A percentile compares a stretch with the other conserved stretches of the same genome.
Conservation (phyloP, 2,888 invertebrate species). For the Tetrapedia diversipes region DNA sequence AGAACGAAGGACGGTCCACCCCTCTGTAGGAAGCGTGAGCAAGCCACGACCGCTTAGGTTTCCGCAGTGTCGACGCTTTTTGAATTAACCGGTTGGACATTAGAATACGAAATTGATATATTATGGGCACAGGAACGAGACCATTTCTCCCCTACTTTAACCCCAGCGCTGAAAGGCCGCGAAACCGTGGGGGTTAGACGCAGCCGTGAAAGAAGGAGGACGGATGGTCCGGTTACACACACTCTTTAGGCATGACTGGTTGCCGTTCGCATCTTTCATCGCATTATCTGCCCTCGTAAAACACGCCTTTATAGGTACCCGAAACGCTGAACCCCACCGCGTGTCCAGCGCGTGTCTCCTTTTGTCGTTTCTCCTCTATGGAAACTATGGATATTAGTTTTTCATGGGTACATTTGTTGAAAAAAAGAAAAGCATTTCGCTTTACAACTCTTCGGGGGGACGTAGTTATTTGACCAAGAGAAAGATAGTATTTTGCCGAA, state of each 20-base stretch:
- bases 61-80: constrained; percentile 82
- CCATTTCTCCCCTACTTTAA: constrained; percentile 34
- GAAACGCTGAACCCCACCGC: constrained; percentile 55
- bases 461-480: neutral
- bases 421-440: constrained; percentile 31
- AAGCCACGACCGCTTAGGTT: constrained; percentile 74
- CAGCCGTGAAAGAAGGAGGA: constrained; percentile 69
- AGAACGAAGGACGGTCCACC: constrained; percentile 44
- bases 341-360: constrained; percentile 25
- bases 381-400: constrained; percentile 53
- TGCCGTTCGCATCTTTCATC: constrained; percentile 81
- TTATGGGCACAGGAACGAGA: constrained; percentile 71
- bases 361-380: neutral
- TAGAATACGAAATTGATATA: constrained; percentile 83
- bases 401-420: constrained; percentile 49
- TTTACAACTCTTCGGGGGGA: constrained; percentile 20
- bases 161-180: constrained; percentile 53
- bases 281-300: constrained; percentile 82
- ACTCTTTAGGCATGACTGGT: constrained; percentile 81
- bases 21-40: constrained; percentile 61
- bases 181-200: constrained; percentile 64
- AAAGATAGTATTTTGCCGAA: neutral
- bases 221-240: constrained; percentile 76
- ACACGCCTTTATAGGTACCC: constrained; percentile 78
- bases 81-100: constrained; percentile 82